Base-by-base conservation (phyloP, 2,113 vertebrate species). In the Apteryx mantelli region DNA sequence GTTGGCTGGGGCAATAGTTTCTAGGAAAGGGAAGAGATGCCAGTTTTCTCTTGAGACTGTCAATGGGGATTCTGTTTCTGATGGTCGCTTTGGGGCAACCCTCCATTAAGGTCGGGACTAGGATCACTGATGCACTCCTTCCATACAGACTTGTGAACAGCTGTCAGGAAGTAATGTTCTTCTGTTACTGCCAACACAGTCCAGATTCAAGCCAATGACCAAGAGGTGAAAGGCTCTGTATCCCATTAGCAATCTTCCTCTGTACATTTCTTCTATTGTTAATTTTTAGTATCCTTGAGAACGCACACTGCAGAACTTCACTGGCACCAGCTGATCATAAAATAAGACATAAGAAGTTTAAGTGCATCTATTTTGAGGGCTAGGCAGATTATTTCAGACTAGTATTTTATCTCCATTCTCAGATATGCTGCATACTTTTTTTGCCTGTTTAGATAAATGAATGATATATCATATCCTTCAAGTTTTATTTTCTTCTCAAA, bases 401-500 rank as follows among this genome's bases (percentile, higher is more conserved):
- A 91, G 77, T 97, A 80, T 91, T 97, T 75, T 10, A 34, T 86
- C 91, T 97, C 89, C 52, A 28, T 88, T 90, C 92, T 90, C 80
- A 96, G 53, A 61, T 32, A 56, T 7, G 52, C 32, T 86, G 56
- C 63, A 86, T 78, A 58, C 22, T 71, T 87, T 76, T 93, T 88
- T 71, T 78, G 61, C 34, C 63, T 97, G 89, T 94, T 96, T 95
- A 79, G 40, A 68, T 75, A 92, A 91, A 94, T 74, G 17, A 92
- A 92, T 89, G 92, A 64, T 96, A 73, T 96, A 96, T 95, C 82
- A 81, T 89, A 91, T 56, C 40, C 53, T 86, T 94, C 93, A 95
- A 92, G 63, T 97, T 97, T 97, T 96, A 96, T 97, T 98, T 98
- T 89, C 68, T 96, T 86, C 91, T 97, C 81, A 34, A 92, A 97